Evolutionary conservation across 2,113 vertebrate genomes (phyloP).

Genomic region (Cyanistes caeruleus): DNA sequence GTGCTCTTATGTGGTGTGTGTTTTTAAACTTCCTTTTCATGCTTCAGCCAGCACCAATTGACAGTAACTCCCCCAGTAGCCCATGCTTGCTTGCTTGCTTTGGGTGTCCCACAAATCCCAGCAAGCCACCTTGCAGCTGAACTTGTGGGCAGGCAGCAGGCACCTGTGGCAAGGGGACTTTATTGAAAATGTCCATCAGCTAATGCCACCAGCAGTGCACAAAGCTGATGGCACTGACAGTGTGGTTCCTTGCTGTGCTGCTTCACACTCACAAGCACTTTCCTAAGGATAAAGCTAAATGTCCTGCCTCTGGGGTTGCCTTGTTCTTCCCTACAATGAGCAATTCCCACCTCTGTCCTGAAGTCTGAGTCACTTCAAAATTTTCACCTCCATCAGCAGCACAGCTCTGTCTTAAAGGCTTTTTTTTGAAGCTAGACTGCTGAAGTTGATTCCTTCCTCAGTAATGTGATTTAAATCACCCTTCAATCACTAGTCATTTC

Average conservation of each 20-base stretch:
- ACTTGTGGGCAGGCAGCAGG: neutral
- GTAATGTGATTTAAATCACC: conserved; percentile 3
- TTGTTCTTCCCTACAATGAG: neutral
- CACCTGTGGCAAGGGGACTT: neutral
- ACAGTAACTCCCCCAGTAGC: neutral
- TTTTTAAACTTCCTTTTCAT: neutral
- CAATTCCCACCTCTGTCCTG: neutral
- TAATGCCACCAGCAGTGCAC: neutral
- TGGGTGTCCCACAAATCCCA: neutral
- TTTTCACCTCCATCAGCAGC: neutral
- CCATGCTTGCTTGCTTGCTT: neutral
- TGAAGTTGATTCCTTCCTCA: neutral
- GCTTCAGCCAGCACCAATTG: neutral
- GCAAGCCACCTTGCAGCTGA: neutral
- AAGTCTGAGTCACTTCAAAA: neutral
- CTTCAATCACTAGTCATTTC: neutral
- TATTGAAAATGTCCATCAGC: neutral
- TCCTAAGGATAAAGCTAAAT: neutral
- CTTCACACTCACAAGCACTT: neutral
- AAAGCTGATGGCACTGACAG: neutral
- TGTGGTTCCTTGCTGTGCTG: neutral
- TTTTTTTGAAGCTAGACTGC: neutral
- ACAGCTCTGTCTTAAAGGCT: neutral
- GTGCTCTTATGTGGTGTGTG: neutral
- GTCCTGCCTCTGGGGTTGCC: neutral